Evolutionary conservation across 2,113 vertebrate species (phyloP).

Genomic region (Nesogale talazaci): DNA sequence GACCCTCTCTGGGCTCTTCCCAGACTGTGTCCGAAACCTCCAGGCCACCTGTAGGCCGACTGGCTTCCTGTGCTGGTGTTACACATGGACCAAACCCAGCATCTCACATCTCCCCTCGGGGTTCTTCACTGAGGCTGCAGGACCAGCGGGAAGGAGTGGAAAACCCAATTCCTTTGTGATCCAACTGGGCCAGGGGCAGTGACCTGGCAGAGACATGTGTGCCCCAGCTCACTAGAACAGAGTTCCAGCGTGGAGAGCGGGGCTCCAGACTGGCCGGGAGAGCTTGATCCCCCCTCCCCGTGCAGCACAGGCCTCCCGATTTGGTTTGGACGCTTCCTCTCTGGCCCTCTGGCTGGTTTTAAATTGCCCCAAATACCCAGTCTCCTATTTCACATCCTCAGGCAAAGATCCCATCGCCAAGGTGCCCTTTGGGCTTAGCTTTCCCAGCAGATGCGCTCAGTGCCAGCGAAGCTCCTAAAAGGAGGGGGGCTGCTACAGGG

Average conservation of each 20-base stretch:
- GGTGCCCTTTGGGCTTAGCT: constrained; percentile 63
- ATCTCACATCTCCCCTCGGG: background rate
- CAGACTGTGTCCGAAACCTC: constrained; percentile 23
- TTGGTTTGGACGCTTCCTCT: constrained; percentile 55
- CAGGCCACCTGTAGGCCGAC: background rate
- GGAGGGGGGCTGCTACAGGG: background rate
- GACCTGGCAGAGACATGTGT: constrained; percentile 41
- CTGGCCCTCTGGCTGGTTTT: constrained; percentile 57
- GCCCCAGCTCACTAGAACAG: constrained; percentile 59
- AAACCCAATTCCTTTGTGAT: constrained; percentile 62
- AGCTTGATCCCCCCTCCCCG: background rate
- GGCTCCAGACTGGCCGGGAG: background rate
- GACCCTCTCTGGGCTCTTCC: background rate
- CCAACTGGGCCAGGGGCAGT: constrained; percentile 71
- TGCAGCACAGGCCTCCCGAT: constrained; percentile 14
- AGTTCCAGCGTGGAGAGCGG: constrained; percentile 46
- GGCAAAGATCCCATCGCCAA: constrained; percentile 62
- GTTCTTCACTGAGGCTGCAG: background rate
- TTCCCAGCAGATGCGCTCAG: background rate
- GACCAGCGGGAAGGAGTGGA: background rate
- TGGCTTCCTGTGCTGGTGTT: background rate
- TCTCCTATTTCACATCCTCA: constrained; percentile 72
- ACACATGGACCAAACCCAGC: background rate
- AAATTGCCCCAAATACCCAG: constrained; percentile 69
- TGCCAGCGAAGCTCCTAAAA: constrained; percentile 51